Evolutionary conservation across 2,888 invertebrate genomes (phyloP).

Genomic region (Lottia scabra): DNA sequence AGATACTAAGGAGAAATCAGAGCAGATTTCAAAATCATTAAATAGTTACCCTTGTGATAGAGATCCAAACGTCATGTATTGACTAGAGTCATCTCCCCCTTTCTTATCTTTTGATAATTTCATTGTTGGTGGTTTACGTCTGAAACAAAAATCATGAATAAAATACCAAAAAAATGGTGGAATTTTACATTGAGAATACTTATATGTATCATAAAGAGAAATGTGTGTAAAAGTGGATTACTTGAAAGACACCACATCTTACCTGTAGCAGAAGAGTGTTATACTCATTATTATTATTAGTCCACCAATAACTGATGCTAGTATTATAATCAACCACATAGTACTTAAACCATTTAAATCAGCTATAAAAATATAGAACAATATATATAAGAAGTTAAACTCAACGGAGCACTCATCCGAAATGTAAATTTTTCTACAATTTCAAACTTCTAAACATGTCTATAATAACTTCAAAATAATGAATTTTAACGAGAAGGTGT

Average conservation of each 20-base stretch:
- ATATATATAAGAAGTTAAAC: too few species aligned
- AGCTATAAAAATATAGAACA: slow-evolving; percentile 26
- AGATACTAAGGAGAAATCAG: too few species aligned
- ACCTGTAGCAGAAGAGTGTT: slow-evolving; percentile 70
- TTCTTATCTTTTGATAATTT: background rate
- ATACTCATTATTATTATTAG: slow-evolving; percentile 67
- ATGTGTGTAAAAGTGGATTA: too few species aligned
- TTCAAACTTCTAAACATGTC: too few species aligned
- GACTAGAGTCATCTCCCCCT: background rate
- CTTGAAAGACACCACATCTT: slow-evolving; percentile 1
- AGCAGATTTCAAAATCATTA: background rate
- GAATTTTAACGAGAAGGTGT: too few species aligned
- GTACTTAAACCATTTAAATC: slow-evolving; percentile 63
- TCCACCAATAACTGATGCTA: slow-evolving; percentile 68
- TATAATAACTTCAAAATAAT: too few species aligned
- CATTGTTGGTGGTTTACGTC: background rate
- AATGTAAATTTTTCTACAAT: too few species aligned
- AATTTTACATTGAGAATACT: too few species aligned
- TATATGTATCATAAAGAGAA: background rate
- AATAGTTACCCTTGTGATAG: background rate
- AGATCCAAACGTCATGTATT: background rate
- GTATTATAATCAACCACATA: slow-evolving; percentile 68
- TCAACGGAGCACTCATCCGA: too few species aligned
- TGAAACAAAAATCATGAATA: background rate
- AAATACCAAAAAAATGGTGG: too few species aligned